phyloP scores from a whole-genome alignment of 64 coral and sea anemone species.

The Pachyseris speciosa region DNA sequence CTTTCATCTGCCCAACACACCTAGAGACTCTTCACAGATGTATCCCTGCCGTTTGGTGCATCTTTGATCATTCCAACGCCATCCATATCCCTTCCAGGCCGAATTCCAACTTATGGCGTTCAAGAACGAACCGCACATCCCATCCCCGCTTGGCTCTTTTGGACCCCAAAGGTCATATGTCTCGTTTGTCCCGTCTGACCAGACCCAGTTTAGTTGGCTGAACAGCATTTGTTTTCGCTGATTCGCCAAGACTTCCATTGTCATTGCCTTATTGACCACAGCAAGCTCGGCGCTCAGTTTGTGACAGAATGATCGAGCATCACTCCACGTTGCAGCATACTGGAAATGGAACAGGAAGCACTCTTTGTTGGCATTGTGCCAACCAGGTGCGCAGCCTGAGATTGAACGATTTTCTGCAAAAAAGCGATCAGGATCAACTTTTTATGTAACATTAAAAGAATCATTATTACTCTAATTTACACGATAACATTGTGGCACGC shows the following conservation, averaged over 20 bases:
- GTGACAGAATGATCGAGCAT: background rate
- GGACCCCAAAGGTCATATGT: no score
- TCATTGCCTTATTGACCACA: no score
- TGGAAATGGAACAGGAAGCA: no score
- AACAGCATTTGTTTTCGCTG: no score
- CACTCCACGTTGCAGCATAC: background rate
- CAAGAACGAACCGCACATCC: conserved; percentile 25
- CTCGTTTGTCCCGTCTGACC: no score
- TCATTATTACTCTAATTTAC: background rate
- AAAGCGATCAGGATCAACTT: background rate
- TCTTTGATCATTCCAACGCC: no score
- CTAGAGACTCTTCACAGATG: background rate
- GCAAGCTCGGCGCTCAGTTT: no score
- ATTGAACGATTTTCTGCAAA: background rate
- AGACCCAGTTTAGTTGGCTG: no score
- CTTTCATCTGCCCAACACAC: background rate
- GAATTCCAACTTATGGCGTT: conserved; percentile 34
- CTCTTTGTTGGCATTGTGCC: background rate
- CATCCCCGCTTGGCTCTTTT: no score
- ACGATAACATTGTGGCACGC: no score
- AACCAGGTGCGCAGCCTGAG: conserved; percentile 7
- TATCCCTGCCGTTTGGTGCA: no score
- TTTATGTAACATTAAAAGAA: background rate
- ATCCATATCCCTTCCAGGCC: background rate
- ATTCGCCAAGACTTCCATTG: no score